Conservation (phyloP, 2,888 invertebrate species). For the Drosophila nr. medialis region DNA sequence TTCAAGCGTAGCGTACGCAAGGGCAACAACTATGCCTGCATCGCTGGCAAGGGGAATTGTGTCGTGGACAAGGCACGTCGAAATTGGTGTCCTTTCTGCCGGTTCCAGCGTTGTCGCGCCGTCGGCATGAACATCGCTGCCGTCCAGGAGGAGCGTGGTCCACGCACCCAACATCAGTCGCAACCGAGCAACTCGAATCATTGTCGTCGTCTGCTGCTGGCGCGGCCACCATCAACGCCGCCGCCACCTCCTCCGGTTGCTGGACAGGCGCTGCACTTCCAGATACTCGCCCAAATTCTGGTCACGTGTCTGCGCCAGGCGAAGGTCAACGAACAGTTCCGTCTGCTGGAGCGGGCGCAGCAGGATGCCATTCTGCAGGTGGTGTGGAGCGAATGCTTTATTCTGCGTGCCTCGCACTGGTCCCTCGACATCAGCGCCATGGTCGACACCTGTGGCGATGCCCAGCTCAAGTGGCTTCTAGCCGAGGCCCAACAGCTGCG, state of each 20-base stretch:
- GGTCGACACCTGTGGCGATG: conserved; percentile 82
- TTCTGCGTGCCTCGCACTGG: conserved; percentile 87
- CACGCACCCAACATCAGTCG: conserved; percentile 84
- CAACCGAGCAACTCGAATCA: conserved; percentile 3
- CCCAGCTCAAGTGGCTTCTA: conserved; percentile 82
- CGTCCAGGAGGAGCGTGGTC: conserved; percentile 94
- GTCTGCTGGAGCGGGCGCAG: conserved; percentile 84
- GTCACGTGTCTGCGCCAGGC: conserved; percentile 86
- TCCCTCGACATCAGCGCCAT: conserved; percentile 85
- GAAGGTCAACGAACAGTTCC: conserved; percentile 86
- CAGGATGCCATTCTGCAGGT: conserved; percentile 87
- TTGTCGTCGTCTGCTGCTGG: conserved; percentile 8
- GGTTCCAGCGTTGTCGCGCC: conserved; percentile 91
- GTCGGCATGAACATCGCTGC: conserved; percentile 92
- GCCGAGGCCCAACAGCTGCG: conserved; percentile 83
- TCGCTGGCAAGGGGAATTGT: conserved; percentile 91
- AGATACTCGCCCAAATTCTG: conserved; percentile 87
- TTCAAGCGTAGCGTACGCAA: conserved; percentile 93
- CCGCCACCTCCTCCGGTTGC: neutral
- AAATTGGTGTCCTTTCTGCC: conserved; percentile 95
- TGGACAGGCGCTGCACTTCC: conserved; percentile 84
- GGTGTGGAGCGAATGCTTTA: conserved; percentile 87
- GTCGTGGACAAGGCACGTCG: conserved; percentile 92
- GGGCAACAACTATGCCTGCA: conserved; percentile 90
- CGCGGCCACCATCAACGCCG: conserved; percentile 5